A percentile compares a stretch with the other conserved stretches of the same genome.
Conservation (phyloP, 2,113 vertebrate genomes). For the Chrysochloris asiatica region DNA sequence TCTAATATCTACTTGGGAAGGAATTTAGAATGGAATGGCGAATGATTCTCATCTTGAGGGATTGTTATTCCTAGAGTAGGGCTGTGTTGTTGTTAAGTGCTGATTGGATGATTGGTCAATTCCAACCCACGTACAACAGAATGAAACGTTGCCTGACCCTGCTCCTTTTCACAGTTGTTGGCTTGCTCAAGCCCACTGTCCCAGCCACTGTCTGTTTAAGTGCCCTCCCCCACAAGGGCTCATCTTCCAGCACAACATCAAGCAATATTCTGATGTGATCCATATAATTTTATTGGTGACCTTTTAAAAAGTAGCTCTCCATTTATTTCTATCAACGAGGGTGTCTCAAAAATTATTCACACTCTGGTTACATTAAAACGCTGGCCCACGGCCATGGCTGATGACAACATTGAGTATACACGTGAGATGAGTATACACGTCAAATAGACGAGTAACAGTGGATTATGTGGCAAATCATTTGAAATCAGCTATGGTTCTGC, state of each 20-base stretch:
- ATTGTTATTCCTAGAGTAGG: neutral
- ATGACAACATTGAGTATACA: too few relatives aligned
- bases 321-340: too few relatives aligned
- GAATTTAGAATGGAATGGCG: neutral
- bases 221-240: neutral
- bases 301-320: neutral
- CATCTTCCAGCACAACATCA: neutral
- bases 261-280: neutral
- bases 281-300: neutral
- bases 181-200: neutral
- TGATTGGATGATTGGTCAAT: neutral
- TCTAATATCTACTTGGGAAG: neutral
- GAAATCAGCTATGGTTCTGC: too few relatives aligned
- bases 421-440: too few relatives aligned
- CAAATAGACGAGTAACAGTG: too few relatives aligned
- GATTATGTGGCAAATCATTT: too few relatives aligned
- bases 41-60: neutral
- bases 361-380: too few relatives aligned
- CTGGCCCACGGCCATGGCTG: too few relatives aligned
- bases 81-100: neutral
- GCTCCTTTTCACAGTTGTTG: neutral
- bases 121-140: neutral
- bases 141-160: neutral
- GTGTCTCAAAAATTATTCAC: too few relatives aligned
- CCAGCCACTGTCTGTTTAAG: neutral